These are phyloP conservation scores for Leptinotarsa texana DNA, from an alignment of 1,140 invertebrate genomes.

Conservation along the genomic window DNA sequence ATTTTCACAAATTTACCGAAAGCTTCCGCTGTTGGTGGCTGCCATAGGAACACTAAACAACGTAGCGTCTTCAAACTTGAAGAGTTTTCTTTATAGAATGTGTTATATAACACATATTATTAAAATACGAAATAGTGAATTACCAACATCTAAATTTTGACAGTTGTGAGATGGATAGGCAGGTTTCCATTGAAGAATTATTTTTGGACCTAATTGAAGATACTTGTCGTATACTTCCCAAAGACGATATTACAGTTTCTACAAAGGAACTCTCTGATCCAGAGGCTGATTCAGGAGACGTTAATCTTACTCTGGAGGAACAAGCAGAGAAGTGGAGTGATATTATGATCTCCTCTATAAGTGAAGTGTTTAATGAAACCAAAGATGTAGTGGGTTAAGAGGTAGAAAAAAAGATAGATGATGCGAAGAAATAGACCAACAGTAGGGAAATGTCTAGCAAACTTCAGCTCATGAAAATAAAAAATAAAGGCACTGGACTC, in stretches of 20 bases:
- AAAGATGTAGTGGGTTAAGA: no score
- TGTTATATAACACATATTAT: no score
- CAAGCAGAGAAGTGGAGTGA: slow-evolving; percentile 90
- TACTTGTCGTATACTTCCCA: slow-evolving; percentile 83
- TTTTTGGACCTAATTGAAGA: slow-evolving; percentile 88
- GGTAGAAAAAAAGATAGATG: slow-evolving; percentile 55
- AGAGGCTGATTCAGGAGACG: slow-evolving; percentile 91
- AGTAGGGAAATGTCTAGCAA: slow-evolving; percentile 64
- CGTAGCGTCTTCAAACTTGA: no score
- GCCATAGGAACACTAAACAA: no score
- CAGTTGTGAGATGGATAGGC: slow-evolving; percentile 49
- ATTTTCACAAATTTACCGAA: no score
- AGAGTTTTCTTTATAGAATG: no score
- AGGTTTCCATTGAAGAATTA: slow-evolving; percentile 67
- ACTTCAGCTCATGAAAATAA: slow-evolving; percentile 72
- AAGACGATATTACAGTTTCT: slow-evolving; percentile 89
- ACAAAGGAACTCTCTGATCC: slow-evolving; percentile 86
- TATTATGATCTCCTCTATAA: slow-evolving; percentile 68
- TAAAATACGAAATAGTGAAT: no score
- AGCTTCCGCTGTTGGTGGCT: no score
- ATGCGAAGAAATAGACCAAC: slow-evolving; percentile 58
- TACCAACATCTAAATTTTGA: neutral
- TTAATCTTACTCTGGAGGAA: slow-evolving; percentile 85
- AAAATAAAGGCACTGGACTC: slow-evolving; percentile 64
- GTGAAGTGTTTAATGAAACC: slow-evolving; percentile 31